A percentile compares a stretch with the other conserved stretches of the same genome.
These are phyloP conservation scores for Indicator indicator DNA, from an alignment of 2,113 vertebrate species.

Conservation along the genomic window DNA sequence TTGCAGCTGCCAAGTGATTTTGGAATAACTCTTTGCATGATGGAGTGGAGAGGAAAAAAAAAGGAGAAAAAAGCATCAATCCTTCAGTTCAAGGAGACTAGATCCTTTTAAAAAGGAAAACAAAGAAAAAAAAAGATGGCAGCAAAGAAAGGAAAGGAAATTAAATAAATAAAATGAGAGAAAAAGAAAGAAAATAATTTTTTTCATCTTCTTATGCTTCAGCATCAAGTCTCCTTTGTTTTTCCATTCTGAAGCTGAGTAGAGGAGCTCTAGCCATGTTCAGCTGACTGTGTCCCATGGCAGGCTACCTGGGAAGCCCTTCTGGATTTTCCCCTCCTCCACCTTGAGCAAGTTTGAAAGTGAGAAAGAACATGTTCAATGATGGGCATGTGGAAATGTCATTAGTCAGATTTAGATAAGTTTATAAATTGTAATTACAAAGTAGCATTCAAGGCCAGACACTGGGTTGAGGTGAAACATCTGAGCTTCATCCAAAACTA, in stretches of 20 bases:
- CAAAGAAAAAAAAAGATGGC: too few species aligned
- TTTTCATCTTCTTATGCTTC: constrained; percentile 19
- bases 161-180: too few species aligned
- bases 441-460: not conserved
- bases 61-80: constrained; percentile 59
- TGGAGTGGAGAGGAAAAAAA: constrained; percentile 43
- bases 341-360: not conserved
- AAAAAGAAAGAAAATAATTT: not conserved
- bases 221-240: constrained; percentile 30
- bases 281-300: not conserved
- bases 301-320: not conserved
- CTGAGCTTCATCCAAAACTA: constrained; percentile 10
- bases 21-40: constrained; percentile 75
- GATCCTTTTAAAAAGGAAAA: not conserved
- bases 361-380: not conserved
- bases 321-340: not conserved
- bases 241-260: not conserved
- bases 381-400: not conserved
- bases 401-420: constrained; percentile 21
- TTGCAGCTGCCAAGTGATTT: constrained; percentile 75
- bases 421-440: constrained; percentile 2
- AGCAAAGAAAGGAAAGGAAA: too few species aligned
- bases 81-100: constrained; percentile 58
- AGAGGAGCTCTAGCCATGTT: not conserved
- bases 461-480: constrained; percentile 19